These are phyloP conservation scores for Lycophotia porphyrea DNA, from an alignment of 2,888 invertebrate genomes.

Conservation along the genomic window DNA sequence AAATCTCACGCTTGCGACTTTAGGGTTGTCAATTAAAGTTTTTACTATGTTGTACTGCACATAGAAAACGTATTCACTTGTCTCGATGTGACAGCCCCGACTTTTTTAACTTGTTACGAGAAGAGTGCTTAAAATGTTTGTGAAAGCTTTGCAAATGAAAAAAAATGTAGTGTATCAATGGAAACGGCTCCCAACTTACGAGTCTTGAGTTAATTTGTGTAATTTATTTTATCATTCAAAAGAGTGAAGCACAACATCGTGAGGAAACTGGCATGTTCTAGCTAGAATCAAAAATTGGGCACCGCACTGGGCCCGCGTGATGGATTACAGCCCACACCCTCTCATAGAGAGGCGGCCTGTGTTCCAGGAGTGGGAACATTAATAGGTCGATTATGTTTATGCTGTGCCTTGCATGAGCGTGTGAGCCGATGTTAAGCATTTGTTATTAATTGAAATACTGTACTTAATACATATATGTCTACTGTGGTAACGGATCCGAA, in stretches of 20 bases:
- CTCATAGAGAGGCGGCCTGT: not conserved
- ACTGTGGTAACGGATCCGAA: constrained; percentile 6
- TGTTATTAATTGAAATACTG: constrained; percentile 5
- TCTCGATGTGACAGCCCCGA: not conserved
- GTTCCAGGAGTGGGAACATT: not conserved
- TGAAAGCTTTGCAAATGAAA: not conserved
- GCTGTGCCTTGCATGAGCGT: not conserved
- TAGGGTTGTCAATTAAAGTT: not conserved
- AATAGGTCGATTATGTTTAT: not conserved
- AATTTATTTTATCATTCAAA: not conserved
- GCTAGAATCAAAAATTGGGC: not conserved
- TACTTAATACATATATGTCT: not conserved
- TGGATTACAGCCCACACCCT: not conserved
- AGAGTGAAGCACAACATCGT: not conserved
- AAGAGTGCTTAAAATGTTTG: not conserved
- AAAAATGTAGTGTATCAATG: not conserved
- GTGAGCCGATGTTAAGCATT: not conserved
- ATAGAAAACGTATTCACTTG: not conserved
- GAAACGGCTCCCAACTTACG: not conserved
- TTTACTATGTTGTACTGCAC: not conserved
- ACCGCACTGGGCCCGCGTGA: not conserved
- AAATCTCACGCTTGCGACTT: not conserved
- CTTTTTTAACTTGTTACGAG: not conserved
- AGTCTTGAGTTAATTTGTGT: not conserved
- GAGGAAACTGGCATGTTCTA: not conserved